phyloP scores from a whole-genome alignment of 2,797 vertebrate species.

The Gymnopithys bicolor region DNA sequence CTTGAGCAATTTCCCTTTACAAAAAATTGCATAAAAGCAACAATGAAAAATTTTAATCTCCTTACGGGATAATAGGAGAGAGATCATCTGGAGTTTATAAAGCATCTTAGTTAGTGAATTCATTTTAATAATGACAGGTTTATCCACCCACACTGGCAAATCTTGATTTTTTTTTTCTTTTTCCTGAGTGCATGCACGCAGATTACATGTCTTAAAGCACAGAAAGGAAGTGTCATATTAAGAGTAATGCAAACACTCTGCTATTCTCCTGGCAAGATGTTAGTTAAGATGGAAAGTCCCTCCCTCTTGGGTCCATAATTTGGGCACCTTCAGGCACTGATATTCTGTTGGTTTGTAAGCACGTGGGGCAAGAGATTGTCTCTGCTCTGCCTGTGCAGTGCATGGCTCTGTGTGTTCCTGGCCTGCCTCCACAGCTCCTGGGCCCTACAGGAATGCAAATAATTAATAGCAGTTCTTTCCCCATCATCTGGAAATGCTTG shows the following conservation, averaged over 20 bases:
- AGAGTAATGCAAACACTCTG: background rate
- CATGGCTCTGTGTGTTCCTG: background rate
- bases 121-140: constrained; percentile 72
- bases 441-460: background rate
- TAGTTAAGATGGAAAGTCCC: background rate
- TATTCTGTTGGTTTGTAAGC: background rate
- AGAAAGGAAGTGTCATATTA: background rate
- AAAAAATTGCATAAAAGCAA: constrained; percentile 64
- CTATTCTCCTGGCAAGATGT: background rate
- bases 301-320: background rate
- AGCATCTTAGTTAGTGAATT: constrained; percentile 70
- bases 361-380: accelerated
- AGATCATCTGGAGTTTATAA: constrained; percentile 73
- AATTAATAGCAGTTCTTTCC: background rate
- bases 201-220: background rate
- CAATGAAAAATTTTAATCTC: constrained; percentile 71
- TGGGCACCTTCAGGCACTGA: accelerated
- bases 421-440: background rate
- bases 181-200: background rate
- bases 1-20: constrained; percentile 61
- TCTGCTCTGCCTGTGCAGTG: accelerated
- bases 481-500: background rate
- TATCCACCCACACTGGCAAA: constrained; percentile 52
- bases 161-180: background rate
- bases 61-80: constrained; percentile 67